phyloP scores from a whole-genome alignment of 1,140 invertebrate species.

The Temnothorax curvispinosus region DNA sequence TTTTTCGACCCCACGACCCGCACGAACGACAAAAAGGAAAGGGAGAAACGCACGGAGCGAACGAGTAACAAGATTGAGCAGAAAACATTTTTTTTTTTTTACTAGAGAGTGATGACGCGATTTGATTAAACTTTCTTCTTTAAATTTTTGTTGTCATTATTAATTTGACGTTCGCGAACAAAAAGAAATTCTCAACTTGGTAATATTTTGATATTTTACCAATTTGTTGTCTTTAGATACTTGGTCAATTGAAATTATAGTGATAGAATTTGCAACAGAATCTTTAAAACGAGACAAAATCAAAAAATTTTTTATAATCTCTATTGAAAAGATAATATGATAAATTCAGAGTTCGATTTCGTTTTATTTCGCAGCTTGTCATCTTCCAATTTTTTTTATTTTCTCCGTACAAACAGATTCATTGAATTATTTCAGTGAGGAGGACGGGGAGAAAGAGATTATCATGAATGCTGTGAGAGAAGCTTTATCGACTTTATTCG shows the following conservation, averaged over 20 bases:
- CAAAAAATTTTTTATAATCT: neutral
- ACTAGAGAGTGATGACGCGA: neutral
- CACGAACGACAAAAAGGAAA: conserved; percentile 56
- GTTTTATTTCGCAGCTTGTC: neutral
- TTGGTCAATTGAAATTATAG: neutral
- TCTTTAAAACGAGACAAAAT: neutral
- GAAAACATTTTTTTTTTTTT: neutral
- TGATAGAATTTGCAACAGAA: neutral
- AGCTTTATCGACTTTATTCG: conserved; percentile 51
- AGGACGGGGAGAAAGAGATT: neutral
- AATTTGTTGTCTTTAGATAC: neutral
- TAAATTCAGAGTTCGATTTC: neutral
- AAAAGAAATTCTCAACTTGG: neutral
- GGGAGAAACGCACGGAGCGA: conserved; percentile 11
- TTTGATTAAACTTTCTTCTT: neutral
- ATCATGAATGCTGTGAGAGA: conserved; percentile 20
- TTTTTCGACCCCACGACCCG: conserved; percentile 73
- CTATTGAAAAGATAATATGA: neutral
- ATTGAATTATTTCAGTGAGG: neutral
- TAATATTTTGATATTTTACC: neutral
- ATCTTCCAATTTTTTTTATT: conserved; percentile 1
- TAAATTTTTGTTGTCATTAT: neutral
- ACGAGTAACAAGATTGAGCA: neutral
- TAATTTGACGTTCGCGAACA: no score
- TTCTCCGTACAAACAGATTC: neutral